phyloP scores from a whole-genome alignment of 2,797 vertebrate species.

The Premnoplex brunnescens region DNA sequence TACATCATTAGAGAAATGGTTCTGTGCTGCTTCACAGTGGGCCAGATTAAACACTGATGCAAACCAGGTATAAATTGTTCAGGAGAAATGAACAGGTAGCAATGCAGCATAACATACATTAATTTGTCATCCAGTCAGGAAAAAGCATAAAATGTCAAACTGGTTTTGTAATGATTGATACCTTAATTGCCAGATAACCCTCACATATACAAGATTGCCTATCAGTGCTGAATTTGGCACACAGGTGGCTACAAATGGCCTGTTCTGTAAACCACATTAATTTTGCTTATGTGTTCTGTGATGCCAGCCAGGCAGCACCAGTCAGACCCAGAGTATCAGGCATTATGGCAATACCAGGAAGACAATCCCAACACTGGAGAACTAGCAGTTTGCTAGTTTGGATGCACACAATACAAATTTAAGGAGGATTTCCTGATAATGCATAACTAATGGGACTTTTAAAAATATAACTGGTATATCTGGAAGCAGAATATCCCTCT shows the following conservation, averaged over 20 bases:
- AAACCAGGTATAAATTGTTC: not conserved
- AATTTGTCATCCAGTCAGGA: not conserved
- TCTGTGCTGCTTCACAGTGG: not conserved
- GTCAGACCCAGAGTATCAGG: not conserved
- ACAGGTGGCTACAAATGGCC: not conserved
- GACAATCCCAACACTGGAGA: not conserved
- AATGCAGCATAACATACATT: not conserved
- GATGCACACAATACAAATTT: not conserved
- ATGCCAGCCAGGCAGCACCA: rapidly evolving
- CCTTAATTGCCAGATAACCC: not conserved
- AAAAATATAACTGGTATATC: not conserved
- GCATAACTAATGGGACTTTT: not conserved
- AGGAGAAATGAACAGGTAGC: not conserved
- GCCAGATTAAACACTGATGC: not conserved
- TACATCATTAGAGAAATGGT: not conserved
- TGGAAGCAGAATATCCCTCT: not conserved
- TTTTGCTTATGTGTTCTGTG: not conserved
- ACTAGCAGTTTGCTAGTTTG: not conserved
- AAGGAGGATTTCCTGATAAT: not conserved
- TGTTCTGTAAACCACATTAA: not conserved
- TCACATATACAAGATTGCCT: not conserved
- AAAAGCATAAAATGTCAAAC: not conserved
- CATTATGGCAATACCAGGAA: not conserved
- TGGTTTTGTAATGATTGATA: not conserved
- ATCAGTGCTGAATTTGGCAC: not conserved